Percentiles rank a stretch among this genome's conserved stretches.
phyloP scores from a whole-genome alignment of 2,113 vertebrate species.

The Vombatus ursinus region DNA sequence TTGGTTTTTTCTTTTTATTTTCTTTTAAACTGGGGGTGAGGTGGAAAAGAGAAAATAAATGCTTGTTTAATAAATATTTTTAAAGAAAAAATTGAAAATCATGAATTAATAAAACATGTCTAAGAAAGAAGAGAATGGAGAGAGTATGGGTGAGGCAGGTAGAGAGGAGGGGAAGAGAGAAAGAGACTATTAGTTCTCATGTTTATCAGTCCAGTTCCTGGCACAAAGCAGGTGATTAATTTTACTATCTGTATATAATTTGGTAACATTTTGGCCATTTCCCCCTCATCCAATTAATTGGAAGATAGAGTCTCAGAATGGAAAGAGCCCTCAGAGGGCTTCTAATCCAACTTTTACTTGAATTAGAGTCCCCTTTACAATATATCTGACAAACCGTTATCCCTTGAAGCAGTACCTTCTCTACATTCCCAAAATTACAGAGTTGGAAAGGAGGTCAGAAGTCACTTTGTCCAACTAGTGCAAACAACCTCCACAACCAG shows the following conservation, averaged over 20 bases:
- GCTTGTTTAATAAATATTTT: not conserved
- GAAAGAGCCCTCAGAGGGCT: not conserved
- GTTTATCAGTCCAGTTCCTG: not conserved
- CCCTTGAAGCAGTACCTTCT: not conserved
- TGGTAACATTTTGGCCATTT: not conserved
- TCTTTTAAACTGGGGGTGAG: not conserved
- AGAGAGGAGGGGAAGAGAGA: too few species aligned
- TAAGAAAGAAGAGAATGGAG: not conserved
- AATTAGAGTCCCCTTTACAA: not conserved
- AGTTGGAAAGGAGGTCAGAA: not conserved
- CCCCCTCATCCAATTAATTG: not conserved
- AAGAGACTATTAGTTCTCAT: not conserved
- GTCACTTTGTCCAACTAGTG: not conserved
- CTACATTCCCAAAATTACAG: not conserved
- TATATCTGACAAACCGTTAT: not conserved
- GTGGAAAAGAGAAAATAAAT: not conserved
- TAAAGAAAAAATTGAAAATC: not conserved
- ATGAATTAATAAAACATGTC: not conserved
- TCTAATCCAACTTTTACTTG: not conserved
- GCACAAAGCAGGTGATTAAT: not conserved
- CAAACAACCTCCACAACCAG: not conserved
- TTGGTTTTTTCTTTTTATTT: not conserved
- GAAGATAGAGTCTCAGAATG: not conserved
- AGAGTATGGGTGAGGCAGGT: too few species aligned
- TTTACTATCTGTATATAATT: not conserved